Conservation (phyloP, 2,888 invertebrate genomes). For the Syrista parreyssii region DNA sequence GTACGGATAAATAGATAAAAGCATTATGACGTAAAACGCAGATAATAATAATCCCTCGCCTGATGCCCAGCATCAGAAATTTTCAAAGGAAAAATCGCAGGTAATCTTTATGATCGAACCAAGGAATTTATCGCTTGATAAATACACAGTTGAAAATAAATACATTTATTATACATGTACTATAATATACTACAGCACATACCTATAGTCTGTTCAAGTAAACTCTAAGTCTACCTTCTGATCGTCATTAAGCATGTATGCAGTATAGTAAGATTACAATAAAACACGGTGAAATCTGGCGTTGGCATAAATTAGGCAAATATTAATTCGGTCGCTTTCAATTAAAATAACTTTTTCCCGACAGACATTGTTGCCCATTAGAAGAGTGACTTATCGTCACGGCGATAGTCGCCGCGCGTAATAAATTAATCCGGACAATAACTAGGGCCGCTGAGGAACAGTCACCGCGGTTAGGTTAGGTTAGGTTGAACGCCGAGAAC, state of each 20-base stretch:
- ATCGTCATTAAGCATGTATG: background rate
- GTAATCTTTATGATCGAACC: background rate
- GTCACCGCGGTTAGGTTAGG: background rate
- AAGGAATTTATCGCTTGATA: background rate
- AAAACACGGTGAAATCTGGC: slow-evolving; percentile 9
- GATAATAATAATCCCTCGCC: background rate
- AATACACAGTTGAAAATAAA: no score
- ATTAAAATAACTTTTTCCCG: slow-evolving; percentile 16
- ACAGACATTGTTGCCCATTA: slow-evolving; percentile 20
- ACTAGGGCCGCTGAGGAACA: background rate
- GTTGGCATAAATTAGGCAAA: slow-evolving; percentile 14
- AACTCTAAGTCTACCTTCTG: background rate
- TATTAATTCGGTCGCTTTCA: slow-evolving; percentile 21
- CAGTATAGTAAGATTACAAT: background rate
- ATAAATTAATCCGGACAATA: slow-evolving; percentile 49
- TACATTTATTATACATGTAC: no score
- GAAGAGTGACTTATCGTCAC: slow-evolving; percentile 22
- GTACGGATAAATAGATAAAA: background rate
- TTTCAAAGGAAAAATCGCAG: background rate
- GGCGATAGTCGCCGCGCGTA: slow-evolving; percentile 26
- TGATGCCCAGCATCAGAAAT: background rate
- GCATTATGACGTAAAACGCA: background rate
- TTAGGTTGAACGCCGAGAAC: background rate
- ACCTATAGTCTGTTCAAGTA: background rate
- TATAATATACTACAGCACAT: background rate